Evolutionary conservation across 2,888 invertebrate genomes (phyloP).

Genomic region (Dynastes maya): DNA sequence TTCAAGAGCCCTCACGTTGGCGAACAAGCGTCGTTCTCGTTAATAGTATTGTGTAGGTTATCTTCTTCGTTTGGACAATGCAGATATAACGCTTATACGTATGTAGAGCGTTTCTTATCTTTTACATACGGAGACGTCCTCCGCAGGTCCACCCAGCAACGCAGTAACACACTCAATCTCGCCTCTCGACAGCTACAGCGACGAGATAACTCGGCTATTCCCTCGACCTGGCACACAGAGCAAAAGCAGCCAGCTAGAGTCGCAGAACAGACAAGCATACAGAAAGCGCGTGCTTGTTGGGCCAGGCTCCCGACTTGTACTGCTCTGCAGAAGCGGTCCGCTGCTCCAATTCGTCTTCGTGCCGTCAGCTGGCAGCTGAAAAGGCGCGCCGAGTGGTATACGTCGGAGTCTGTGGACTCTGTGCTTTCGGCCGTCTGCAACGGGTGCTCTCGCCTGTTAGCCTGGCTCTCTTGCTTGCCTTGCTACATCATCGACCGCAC

Average conservation of each 20-base stretch:
- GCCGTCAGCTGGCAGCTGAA: constrained; percentile 56
- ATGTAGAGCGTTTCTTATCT: neutral
- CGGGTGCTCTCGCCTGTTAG: neutral
- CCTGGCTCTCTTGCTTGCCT: constrained; percentile 7
- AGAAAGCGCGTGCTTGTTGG: constrained; percentile 52
- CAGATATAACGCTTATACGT: neutral
- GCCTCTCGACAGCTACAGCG: neutral
- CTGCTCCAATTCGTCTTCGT: constrained; percentile 55
- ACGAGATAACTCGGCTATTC: neutral
- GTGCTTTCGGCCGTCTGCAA: neutral
- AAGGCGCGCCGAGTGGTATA: constrained; percentile 53
- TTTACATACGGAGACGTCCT: neutral
- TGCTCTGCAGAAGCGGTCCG: constrained; percentile 56
- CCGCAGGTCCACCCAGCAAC: neutral
- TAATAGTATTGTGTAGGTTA: too few relatives aligned
- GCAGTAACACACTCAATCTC: neutral
- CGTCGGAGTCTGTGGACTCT: constrained; percentile 4
- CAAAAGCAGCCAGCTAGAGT: constrained; percentile 10
- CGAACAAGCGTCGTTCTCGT: too few relatives aligned
- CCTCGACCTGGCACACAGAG: neutral
- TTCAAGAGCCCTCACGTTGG: too few relatives aligned
- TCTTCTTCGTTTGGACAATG: too few relatives aligned
- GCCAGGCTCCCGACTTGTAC: constrained; percentile 51
- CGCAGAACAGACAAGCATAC: constrained; percentile 38
- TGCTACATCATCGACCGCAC: constrained; percentile 57